Conservation (phyloP, 2,113 vertebrate genomes). For the Orcinus orca region DNA sequence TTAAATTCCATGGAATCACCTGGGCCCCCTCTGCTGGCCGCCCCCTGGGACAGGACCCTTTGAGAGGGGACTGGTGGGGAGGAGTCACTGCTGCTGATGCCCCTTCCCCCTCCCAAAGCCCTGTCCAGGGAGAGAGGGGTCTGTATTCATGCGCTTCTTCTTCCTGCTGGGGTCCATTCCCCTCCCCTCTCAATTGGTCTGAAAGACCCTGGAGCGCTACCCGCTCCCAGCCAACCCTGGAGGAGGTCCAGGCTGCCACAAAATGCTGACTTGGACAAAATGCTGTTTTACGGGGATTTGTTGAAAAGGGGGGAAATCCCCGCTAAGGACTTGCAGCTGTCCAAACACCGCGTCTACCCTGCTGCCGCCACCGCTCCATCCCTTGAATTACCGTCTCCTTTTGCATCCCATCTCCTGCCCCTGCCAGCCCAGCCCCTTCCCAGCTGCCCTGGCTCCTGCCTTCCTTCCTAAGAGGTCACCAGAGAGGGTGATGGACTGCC, state of each 20-base stretch:
- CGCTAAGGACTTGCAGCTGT: constrained; percentile 85
- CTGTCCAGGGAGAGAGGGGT: background rate
- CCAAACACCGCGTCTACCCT: constrained; percentile 81
- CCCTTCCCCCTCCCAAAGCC: too few relatives aligned
- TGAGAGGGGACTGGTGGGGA: fast-evolving
- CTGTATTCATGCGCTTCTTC: background rate
- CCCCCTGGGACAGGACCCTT: background rate
- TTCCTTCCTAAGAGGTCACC: background rate
- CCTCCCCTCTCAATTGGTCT: background rate
- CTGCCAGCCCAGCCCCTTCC: constrained; percentile 25
- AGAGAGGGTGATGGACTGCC: constrained; percentile 8
- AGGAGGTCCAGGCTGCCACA: constrained; percentile 66
- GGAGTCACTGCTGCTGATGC: background rate
- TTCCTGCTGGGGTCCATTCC: background rate
- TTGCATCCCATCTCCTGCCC: constrained; percentile 73
- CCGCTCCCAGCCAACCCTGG: background rate
- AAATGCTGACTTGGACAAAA: constrained; percentile 81
- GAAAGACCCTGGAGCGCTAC: constrained; percentile 9
- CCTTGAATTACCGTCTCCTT: constrained; percentile 82
- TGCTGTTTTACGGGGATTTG: constrained; percentile 82
- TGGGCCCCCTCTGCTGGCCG: background rate
- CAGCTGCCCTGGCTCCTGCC: background rate
- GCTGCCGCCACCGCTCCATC: constrained; percentile 65
- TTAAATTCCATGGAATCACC: background rate
- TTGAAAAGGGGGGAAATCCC: constrained; percentile 80